These are phyloP conservation scores for Xestia c-nigrum DNA, from an alignment of 2,888 invertebrate genomes.

Conservation along the genomic window DNA sequence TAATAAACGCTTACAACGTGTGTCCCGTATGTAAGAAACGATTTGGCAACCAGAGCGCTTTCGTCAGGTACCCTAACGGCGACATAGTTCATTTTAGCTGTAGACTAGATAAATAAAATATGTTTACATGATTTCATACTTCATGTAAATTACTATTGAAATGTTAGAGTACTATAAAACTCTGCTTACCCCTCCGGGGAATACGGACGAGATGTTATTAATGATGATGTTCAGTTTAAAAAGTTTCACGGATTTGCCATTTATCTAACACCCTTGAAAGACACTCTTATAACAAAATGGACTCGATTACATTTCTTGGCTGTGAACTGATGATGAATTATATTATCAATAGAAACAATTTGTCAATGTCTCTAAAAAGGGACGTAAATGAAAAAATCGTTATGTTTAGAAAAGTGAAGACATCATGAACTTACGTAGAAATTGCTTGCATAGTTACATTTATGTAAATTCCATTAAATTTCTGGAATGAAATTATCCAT, in stretches of 20 bases:
- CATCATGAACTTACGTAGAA: neutral
- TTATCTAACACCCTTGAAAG: neutral
- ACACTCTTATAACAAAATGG: neutral
- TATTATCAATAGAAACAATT: slow-evolving; percentile 1
- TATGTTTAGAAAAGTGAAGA: slow-evolving; percentile 3
- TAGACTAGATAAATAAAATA: slow-evolving; percentile 74
- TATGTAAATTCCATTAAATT: slow-evolving; percentile 1
- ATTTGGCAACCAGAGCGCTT: slow-evolving; percentile 98
- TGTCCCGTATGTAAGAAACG: slow-evolving; percentile 98
- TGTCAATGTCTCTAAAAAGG: neutral
- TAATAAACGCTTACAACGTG: slow-evolving; percentile 96
- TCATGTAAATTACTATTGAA: slow-evolving; percentile 18
- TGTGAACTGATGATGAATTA: slow-evolving; percentile 24
- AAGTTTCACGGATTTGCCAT: neutral
- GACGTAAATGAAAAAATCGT: neutral
- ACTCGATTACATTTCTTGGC: slow-evolving; percentile 24
- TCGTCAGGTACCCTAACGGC: slow-evolving; percentile 97
- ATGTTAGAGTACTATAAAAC: slow-evolving; percentile 9
- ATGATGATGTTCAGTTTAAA: neutral
- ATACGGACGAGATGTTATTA: neutral
- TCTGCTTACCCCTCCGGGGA: neutral
- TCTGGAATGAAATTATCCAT: neutral
- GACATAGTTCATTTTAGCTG: slow-evolving; percentile 98
- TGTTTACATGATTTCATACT: slow-evolving; percentile 9
- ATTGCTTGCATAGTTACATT: neutral